Percentiles rank a stretch among this genome's conserved stretches.
Evolutionary conservation across 2,888 invertebrate species (phyloP).

Genomic region (Oxytorus armatus): DNA sequence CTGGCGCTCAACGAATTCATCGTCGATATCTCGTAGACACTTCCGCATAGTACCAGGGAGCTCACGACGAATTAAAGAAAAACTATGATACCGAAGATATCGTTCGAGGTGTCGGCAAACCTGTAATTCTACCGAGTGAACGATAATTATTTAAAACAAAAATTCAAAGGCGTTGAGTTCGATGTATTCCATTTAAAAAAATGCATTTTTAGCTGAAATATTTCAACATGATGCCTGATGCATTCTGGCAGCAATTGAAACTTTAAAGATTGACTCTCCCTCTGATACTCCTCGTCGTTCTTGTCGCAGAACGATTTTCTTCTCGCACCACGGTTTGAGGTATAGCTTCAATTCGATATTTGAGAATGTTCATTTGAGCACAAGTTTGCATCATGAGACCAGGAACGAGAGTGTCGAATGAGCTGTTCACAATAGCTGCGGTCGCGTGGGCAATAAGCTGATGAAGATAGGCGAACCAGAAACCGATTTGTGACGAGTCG

Average conservation of each 20-base stretch:
- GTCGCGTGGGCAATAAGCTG: constrained; percentile 62
- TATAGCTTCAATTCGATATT: constrained; percentile 68
- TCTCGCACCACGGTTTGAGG: constrained; percentile 30
- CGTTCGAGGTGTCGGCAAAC: constrained; percentile 45
- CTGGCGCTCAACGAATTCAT: constrained; percentile 59
- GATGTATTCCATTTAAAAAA: too few species aligned
- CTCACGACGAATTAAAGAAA: constrained; percentile 69
- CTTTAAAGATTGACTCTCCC: constrained; percentile 23
- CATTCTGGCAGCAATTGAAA: constrained; percentile 57
- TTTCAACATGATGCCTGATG: constrained; percentile 63
- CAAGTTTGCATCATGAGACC: constrained; percentile 70
- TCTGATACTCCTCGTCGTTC: neutral
- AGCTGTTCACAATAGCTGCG: constrained; percentile 69
- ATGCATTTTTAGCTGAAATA: constrained; percentile 59
- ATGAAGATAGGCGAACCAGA: constrained; percentile 59
- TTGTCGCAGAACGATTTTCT: neutral
- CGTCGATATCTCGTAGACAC: constrained; percentile 70
- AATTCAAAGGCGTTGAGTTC: too few species aligned
- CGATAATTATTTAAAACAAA: too few species aligned
- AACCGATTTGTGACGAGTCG: constrained; percentile 38
- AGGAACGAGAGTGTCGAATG: constrained; percentile 76
- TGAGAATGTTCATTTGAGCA: constrained; percentile 76
- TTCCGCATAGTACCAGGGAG: constrained; percentile 71
- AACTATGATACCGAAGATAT: constrained; percentile 67
- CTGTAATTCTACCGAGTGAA: constrained; percentile 7